Evolutionary conservation across 2,113 vertebrate genomes (phyloP), one percentile per base, ranked within the genome.

Genomic region (Globicephala melas): DNA sequence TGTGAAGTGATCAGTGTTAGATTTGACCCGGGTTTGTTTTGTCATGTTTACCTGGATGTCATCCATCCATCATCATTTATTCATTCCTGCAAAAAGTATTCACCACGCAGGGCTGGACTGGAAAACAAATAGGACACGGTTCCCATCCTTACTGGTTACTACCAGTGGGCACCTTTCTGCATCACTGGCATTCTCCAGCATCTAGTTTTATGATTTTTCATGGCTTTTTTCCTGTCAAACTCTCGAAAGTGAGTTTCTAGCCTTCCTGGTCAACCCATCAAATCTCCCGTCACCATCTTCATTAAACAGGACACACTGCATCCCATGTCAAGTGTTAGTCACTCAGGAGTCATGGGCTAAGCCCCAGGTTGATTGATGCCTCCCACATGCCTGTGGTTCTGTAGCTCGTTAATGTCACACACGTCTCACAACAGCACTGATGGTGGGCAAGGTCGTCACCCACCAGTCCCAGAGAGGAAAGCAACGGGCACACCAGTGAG

Each of bases 381-480:
- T 58, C 33, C 73, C 38, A 1, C 1, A 23, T n/a, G 23, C 47
- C 47, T 8, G 1, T 11, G 0, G 5, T 2, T 0, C 18, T 15
- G 12, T 15, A 5, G 31, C 36, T n/a, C 0, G 4, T 17, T 38
- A 21, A 21, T 68, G 21, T 63, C 62, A 28, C 62, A 23, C 10
- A 12, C 6, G 11, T 11, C 70, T 20, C 74, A 12, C 8, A 13
- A 9, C 50, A 53, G 65, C 12, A 23, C 23, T 53, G 0, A 2
- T 10, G 18, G 38, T 38, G 26, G 21, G 50, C 4, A 4, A 25
- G 28, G 65, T 38, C 3, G 3, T 47, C 68, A 36, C 41, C 41
- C 55, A 58, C 6, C 31, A 33, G 63, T 20, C 41, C 65, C 62
- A 31, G 36, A 36, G 47, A 74, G 3, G 6, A 55, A 21, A 38